Evolutionary conservation across 2,113 vertebrate species (phyloP), one percentile per base, ranked within the genome.

Genomic region (Apteryx mantelli): DNA sequence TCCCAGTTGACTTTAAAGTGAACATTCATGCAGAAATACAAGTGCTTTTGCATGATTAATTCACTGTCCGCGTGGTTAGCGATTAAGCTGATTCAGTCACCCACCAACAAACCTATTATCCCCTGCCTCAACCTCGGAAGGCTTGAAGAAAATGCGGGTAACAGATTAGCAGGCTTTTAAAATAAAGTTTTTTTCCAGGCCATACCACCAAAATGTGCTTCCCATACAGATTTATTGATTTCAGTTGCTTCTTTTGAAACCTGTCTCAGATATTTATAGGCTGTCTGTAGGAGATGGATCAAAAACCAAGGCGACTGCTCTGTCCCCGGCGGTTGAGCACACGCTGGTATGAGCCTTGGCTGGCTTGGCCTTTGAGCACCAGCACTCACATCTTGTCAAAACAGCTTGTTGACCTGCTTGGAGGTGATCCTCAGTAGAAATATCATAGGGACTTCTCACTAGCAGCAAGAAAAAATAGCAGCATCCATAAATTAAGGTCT

Each of bases 321-420:
- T 58, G 53, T 61, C 40, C n/a, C n/a, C 1, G 0, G n/a, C 1
- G 0, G 60, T 28, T 86, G 60, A 34, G 65, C 38, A 14, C 2
- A 1, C 28, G 13, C 76, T n/a, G 55, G 11, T 11, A 18, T 3
- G 18, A 88, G 55, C 34, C 82, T 56, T 50, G 32, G 26, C 40
- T 80, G 44, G 28, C 55, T 48, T 4, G 0, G 38, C 22, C 68
- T 80, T 80, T 46, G 78, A 76, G 78, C 40, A 42, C 30, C 25
- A 19, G 61, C 30, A 24, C 46, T 42, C 20, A 40, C 24, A 25
- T 80, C 40, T 40, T 36, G 16, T 56, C 28, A 17, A 2, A 86
- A 44, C 32, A 63, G n/a, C 30, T 38, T 18, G 11, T 50, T 78
- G 48, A 64, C 34, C 36, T 70, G 15, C 19, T 52, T 32, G 32